Percentiles rank a stretch among this genome's conserved stretches.
Evolutionary conservation across 1,140 invertebrate species (phyloP).

Genomic region (Samia ricini): DNA sequence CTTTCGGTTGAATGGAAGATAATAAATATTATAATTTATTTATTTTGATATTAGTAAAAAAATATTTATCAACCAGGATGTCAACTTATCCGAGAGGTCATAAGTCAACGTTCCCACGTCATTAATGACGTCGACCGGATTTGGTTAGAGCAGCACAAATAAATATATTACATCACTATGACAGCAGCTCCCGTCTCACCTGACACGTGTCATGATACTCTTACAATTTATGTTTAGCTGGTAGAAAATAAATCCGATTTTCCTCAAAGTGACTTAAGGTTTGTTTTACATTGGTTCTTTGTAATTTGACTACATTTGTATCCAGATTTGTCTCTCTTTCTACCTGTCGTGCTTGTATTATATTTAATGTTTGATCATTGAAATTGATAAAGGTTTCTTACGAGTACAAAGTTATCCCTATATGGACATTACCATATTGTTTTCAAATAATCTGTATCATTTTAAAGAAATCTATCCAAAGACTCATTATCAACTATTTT

Average conservation of each 20-base stretch:
- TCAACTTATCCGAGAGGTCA: background rate
- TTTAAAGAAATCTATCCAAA: background rate
- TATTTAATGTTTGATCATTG: conserved; percentile 55
- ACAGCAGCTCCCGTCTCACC: conserved; percentile 64
- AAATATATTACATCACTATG: conserved; percentile 67
- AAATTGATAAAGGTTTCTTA: conserved; percentile 41
- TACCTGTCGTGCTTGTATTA: conserved; percentile 69
- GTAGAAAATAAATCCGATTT: conserved; percentile 21
- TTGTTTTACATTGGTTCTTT: conserved; percentile 10
- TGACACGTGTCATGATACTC: conserved; percentile 62
- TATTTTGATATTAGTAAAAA: too few relatives aligned
- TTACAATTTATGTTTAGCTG: conserved; percentile 44
- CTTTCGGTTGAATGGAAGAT: too few relatives aligned
- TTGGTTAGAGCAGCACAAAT: conserved; percentile 39
- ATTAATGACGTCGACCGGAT: background rate
- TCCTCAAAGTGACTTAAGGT: conserved; percentile 20
- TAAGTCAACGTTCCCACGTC: background rate
- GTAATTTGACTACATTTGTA: background rate
- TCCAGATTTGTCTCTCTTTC: conserved; percentile 26
- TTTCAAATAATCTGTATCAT: background rate
- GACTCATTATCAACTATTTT: background rate
- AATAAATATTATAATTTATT: too few relatives aligned
- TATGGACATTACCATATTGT: background rate
- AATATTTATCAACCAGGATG: too few relatives aligned
- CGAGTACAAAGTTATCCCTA: background rate